Conservation (phyloP, 1,140 invertebrate species). For the Copidosoma floridanum region DNA sequence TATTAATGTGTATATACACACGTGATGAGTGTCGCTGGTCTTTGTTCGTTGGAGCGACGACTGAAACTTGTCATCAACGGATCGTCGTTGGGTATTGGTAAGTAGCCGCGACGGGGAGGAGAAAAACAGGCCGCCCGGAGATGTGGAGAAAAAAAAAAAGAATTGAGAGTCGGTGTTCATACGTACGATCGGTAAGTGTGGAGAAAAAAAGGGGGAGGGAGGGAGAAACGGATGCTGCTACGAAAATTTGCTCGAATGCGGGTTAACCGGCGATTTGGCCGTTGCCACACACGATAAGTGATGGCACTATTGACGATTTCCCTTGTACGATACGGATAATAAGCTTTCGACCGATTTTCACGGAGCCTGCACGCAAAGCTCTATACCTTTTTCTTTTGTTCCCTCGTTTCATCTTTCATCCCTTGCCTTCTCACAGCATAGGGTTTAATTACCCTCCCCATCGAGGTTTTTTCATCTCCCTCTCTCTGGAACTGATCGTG, state of each 20-base stretch:
- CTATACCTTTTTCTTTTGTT: background rate
- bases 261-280: slow-evolving; percentile 45
- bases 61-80: background rate
- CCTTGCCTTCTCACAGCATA: background rate
- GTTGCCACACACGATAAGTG: no score
- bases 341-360: slow-evolving; percentile 38
- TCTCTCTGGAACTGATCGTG: no score
- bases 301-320: slow-evolving; percentile 30
- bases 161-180: no score
- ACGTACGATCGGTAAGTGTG: background rate
- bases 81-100: background rate
- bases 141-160: background rate
- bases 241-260: slow-evolving; percentile 11
- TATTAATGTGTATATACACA: no score
- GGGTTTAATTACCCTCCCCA: no score
- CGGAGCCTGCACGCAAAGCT: background rate
- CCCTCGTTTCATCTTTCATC: background rate
- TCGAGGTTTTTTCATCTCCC: no score
- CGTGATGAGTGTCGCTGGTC: no score
- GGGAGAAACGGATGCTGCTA: background rate
- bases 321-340: slow-evolving; percentile 31
- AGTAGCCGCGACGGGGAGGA: background rate
- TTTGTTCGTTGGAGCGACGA: no score
- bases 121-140: no score
- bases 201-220: background rate